These are phyloP conservation scores for Neocrepidodera transversa DNA, from an alignment of 2,888 invertebrate genomes.

Conservation along the genomic window DNA sequence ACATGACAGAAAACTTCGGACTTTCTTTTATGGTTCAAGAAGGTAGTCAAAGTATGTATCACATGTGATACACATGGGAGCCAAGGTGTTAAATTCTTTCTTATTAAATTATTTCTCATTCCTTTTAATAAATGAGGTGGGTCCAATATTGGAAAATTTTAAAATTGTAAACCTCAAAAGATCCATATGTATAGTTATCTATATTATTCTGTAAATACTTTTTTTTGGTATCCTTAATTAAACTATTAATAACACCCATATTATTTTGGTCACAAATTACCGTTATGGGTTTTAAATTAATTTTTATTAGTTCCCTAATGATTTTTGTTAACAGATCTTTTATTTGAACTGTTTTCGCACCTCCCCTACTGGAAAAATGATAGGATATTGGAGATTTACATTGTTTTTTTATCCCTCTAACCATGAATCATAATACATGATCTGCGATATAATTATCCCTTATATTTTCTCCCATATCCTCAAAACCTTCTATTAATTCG, in stretches of 20 bases:
- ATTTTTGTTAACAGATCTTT: constrained; percentile 23
- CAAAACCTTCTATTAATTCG: constrained; percentile 26
- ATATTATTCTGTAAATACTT: constrained; percentile 5
- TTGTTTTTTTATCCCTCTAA: constrained; percentile 26
- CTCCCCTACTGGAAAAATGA: constrained; percentile 24
- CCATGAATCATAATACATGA: constrained; percentile 25
- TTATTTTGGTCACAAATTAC: constrained; percentile 25
- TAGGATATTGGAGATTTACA: constrained; percentile 22
- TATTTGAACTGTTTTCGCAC: constrained; percentile 24
- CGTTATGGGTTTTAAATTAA: constrained; percentile 30
- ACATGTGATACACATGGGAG: no score
- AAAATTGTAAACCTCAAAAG: constrained; percentile 24
- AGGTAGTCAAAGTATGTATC: no score
- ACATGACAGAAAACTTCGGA: no score
- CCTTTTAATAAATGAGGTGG: constrained; percentile 33
- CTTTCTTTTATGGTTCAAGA: no score
- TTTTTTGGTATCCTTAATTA: constrained; percentile 25
- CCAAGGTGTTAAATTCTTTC: constrained; percentile 23
- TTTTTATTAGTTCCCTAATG: constrained; percentile 21
- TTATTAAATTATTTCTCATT: constrained; percentile 23
- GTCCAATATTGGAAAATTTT: constrained; percentile 31
- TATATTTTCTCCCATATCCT: constrained; percentile 19
- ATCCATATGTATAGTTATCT: constrained; percentile 12
- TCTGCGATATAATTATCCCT: constrained; percentile 12
- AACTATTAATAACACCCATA: constrained; percentile 14